Conservation (phyloP, 2,888 invertebrate species). For the Aleiodes leptofemur region DNA sequence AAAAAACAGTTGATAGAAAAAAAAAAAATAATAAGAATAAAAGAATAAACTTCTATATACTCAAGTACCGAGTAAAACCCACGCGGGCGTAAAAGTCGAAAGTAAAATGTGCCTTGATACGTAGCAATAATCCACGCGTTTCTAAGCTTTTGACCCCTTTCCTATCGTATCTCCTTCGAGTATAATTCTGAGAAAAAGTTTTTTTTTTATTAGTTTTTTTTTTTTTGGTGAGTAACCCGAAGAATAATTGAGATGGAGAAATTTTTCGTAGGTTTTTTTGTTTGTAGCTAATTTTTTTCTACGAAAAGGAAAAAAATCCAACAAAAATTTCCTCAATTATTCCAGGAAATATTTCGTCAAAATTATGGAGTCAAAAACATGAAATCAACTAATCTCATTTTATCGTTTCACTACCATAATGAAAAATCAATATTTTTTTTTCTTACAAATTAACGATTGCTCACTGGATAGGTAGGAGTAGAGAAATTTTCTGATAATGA, state of each 20-base stretch:
- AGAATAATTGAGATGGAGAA: too few species aligned
- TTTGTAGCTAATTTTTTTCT: too few species aligned
- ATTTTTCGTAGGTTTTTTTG: too few species aligned
- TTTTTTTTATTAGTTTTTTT: too few species aligned
- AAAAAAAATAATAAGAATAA: background rate
- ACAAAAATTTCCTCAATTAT: too few species aligned
- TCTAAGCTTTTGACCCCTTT: slow-evolving; percentile 25
- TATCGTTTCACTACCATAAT: too few species aligned
- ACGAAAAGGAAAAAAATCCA: too few species aligned
- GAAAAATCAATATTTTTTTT: too few species aligned
- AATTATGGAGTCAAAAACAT: too few species aligned
- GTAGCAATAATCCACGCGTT: background rate
- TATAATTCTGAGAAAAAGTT: background rate
- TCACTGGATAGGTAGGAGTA: slow-evolving; percentile 5
- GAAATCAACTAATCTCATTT: too few species aligned
- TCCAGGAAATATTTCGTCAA: too few species aligned
- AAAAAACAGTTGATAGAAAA: background rate
- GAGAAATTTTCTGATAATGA: slow-evolving; percentile 17
- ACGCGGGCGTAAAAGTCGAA: slow-evolving; percentile 46
- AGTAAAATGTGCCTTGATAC: slow-evolving; percentile 35
- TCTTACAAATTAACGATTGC: background rate
- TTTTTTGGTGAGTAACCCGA: too few species aligned
- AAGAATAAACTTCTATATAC: background rate
- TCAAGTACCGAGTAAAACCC: slow-evolving; percentile 27
- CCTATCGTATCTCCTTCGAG: slow-evolving; percentile 9